A percentile compares a stretch with the other conserved stretches of the same genome.
These are phyloP conservation scores for Cygnus olor DNA, from an alignment of 2,797 vertebrate species.

Conservation along the genomic window DNA sequence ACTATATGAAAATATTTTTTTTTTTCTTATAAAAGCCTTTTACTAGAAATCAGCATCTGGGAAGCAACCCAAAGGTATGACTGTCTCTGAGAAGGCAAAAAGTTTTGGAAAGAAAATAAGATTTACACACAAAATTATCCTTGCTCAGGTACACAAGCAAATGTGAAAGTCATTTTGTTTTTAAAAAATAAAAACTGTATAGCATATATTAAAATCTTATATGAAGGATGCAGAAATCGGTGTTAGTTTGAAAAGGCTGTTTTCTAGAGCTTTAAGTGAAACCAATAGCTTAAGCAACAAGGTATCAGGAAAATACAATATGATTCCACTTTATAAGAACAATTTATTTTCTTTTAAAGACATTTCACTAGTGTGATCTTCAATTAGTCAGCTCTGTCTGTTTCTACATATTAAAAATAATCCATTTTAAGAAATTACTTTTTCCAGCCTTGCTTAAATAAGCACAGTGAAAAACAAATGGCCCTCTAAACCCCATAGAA, in stretches of 20 bases:
- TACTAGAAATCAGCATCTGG: background rate
- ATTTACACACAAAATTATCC: background rate
- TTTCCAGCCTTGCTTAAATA: background rate
- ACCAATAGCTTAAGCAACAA: background rate
- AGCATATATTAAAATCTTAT: background rate
- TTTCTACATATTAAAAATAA: background rate
- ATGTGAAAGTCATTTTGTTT: background rate
- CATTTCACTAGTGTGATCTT: conserved; percentile 7
- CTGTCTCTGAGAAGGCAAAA: background rate
- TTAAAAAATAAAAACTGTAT: background rate
- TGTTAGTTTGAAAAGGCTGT: background rate
- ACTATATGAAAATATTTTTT: background rate
- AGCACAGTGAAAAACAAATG: background rate
- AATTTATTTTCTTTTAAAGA: background rate
- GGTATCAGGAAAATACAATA: background rate
- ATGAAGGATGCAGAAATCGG: background rate
- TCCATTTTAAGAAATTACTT: background rate
- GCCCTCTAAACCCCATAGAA: background rate
- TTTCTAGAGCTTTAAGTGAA: background rate
- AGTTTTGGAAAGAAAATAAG: background rate
- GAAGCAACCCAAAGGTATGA: background rate
- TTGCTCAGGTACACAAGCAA: background rate
- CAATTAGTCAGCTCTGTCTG: background rate
- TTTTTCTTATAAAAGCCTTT: background rate
- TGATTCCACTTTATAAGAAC: background rate